Percentiles rank a stretch among this genome's conserved stretches.
These are phyloP conservation scores for Neoniphon sammara DNA, from an alignment of 2,797 vertebrate genomes.

Conservation along the genomic window DNA sequence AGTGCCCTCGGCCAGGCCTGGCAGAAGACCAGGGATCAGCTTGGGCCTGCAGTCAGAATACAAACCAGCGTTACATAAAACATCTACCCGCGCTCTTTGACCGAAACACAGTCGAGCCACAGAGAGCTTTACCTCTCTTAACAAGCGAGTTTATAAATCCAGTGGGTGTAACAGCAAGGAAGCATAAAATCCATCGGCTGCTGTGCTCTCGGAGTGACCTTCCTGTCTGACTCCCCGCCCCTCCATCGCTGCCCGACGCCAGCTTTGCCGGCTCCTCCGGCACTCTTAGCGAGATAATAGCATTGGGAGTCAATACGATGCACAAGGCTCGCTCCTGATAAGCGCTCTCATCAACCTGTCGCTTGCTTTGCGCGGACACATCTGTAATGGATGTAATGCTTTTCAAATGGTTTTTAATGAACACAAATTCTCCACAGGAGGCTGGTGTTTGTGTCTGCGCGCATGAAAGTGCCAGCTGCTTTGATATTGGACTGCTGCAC, in stretches of 20 bases:
- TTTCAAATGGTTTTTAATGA: conserved; percentile 53
- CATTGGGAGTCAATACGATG: conserved; percentile 41
- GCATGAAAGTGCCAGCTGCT: conserved; percentile 35
- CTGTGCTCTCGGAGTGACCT: conserved; percentile 66
- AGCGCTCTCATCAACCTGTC: conserved; percentile 56
- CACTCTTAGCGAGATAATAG: conserved; percentile 49
- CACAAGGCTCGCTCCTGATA: conserved; percentile 28
- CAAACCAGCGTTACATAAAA: conserved; percentile 55
- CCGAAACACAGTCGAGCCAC: conserved; percentile 53
- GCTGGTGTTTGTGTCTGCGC: conserved; percentile 34
- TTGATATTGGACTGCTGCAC: conserved; percentile 41
- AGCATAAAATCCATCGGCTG: conserved; percentile 62
- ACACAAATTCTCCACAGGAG: conserved; percentile 45
- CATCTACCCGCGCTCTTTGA: conserved; percentile 54
- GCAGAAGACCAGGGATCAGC: conserved; percentile 33
- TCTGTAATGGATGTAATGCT: conserved; percentile 62
- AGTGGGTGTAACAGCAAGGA: conserved; percentile 60
- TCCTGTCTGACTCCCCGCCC: conserved; percentile 48
- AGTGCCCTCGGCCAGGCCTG: too few relatives aligned
- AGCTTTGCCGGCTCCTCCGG: conserved; percentile 32
- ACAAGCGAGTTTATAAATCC: conserved; percentile 67
- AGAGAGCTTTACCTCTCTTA: conserved; percentile 51
- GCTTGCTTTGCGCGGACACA: conserved; percentile 19
- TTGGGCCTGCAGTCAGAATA: conserved; percentile 41
- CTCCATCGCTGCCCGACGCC: conserved; percentile 37